These are phyloP conservation scores for Drosophila eugracilis DNA, from an alignment of 1,140 invertebrate genomes.

Conservation along the genomic window DNA sequence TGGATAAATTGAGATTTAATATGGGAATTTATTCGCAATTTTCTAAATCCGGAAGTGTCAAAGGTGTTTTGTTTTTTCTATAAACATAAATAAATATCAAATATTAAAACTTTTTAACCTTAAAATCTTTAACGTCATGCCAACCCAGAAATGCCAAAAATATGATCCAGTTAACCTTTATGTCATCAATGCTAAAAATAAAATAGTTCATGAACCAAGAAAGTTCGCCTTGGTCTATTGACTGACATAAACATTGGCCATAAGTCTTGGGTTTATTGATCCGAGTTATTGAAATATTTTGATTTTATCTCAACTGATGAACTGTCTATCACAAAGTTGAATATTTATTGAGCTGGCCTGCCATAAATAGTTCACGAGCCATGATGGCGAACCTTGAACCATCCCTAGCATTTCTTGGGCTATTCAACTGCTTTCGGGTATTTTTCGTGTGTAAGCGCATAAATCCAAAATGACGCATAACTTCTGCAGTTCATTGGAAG, in stretches of 20 bases:
- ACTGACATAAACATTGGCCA: slow-evolving; percentile 4
- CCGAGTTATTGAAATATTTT: slow-evolving; percentile 1
- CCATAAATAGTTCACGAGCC: slow-evolving; percentile 36
- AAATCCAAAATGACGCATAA: slow-evolving; percentile 56
- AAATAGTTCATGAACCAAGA: slow-evolving; percentile 28
- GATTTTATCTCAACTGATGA: slow-evolving; percentile 19
- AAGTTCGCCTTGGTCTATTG: slow-evolving; percentile 25
- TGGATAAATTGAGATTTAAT: slow-evolving; percentile 33
- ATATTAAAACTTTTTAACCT: neutral
- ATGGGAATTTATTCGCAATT: neutral
- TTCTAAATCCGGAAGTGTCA: slow-evolving; percentile 7
- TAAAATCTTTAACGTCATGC: no score
- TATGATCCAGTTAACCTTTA: neutral
- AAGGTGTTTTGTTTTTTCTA: no score
- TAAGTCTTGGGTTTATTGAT: slow-evolving; percentile 28
- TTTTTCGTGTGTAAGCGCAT: slow-evolving; percentile 31
- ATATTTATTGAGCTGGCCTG: slow-evolving; percentile 31
- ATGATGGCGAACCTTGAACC: slow-evolving; percentile 32
- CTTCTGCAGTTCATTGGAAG: slow-evolving; percentile 64
- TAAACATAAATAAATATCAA: neutral
- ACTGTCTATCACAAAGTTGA: slow-evolving; percentile 35
- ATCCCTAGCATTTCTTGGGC: slow-evolving; percentile 43
- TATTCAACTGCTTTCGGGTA: slow-evolving; percentile 42
- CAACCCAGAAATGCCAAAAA: neutral
- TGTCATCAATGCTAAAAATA: neutral